A percentile compares a stretch with the other conserved stretches of the same genome.
phyloP scores from a whole-genome alignment of 2,888 invertebrate species.

The Nesidiocoris tenuis region DNA sequence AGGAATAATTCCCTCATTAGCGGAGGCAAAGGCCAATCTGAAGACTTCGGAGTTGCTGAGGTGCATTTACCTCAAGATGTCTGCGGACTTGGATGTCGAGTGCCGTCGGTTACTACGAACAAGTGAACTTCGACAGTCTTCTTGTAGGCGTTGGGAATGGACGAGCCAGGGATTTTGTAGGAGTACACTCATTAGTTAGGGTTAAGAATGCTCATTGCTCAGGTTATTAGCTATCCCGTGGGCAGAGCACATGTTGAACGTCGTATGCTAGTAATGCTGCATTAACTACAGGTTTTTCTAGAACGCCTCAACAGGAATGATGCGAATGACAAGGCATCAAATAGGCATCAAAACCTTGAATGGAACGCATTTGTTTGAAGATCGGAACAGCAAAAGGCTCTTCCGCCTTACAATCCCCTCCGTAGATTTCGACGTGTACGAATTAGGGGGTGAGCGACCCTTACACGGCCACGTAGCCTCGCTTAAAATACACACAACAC shows the following conservation, averaged over 20 bases:
- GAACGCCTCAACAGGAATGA: no score
- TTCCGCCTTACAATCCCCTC: neutral
- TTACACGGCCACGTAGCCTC: no score
- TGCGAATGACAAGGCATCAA: neutral
- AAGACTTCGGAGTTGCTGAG: neutral
- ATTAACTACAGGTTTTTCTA: no score
- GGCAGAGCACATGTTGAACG: neutral
- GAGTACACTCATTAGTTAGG: neutral
- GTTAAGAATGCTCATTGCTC: neutral
- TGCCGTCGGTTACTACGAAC: neutral
- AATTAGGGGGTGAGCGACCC: neutral
- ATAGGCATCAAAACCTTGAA: neutral
- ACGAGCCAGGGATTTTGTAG: neutral
- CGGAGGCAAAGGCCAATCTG: neutral
- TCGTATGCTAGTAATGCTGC: no score
- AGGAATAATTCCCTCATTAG: slow-evolving; percentile 37
- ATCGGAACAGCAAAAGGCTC: neutral
- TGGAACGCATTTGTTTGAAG: neutral
- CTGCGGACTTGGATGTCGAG: neutral
- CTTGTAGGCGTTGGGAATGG: neutral
- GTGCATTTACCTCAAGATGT: neutral
- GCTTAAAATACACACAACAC: no score
- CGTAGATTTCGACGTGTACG: neutral
- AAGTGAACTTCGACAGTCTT: neutral
- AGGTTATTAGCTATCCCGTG: neutral